A percentile compares a stretch with the other conserved stretches of the same genome.
Evolutionary conservation across 2,797 vertebrate species (phyloP).

Genomic region (Balearica regulorum): DNA sequence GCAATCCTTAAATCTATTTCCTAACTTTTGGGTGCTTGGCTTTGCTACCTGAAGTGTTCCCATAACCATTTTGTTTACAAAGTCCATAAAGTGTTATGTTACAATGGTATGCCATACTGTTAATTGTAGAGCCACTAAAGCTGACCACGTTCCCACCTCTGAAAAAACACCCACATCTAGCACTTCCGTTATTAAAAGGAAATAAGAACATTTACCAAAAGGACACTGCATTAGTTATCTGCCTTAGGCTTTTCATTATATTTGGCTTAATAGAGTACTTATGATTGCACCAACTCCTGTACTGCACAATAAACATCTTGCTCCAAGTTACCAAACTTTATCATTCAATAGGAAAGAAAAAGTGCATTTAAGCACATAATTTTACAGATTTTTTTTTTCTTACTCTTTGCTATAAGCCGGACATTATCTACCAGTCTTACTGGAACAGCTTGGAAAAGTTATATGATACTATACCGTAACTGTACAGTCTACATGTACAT

Average conservation of each 20-base stretch:
- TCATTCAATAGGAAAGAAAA: background rate
- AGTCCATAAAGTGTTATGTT: background rate
- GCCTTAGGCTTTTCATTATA: background rate
- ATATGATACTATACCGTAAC: rapidly evolving
- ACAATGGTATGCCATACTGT: background rate
- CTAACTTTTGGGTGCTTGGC: background rate
- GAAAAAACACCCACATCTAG: background rate
- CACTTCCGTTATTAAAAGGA: background rate
- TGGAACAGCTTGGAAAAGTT: background rate
- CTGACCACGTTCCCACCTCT: background rate
- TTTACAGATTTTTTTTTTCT: background rate
- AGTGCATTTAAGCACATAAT: background rate
- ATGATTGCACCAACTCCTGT: background rate
- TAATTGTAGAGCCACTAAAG: background rate
- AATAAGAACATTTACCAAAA: background rate
- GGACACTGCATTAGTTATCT: background rate
- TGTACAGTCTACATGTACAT: background rate
- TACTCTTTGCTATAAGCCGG: background rate
- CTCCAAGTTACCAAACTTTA: background rate
- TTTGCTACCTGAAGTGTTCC: background rate
- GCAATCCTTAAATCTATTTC: background rate
- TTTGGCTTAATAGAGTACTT: background rate
- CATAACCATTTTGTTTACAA: background rate
- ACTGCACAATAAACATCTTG: background rate
- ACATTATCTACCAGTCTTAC: background rate